Base-by-base conservation (phyloP, 2,113 vertebrate species). In the Dasyornis broadbenti region DNA sequence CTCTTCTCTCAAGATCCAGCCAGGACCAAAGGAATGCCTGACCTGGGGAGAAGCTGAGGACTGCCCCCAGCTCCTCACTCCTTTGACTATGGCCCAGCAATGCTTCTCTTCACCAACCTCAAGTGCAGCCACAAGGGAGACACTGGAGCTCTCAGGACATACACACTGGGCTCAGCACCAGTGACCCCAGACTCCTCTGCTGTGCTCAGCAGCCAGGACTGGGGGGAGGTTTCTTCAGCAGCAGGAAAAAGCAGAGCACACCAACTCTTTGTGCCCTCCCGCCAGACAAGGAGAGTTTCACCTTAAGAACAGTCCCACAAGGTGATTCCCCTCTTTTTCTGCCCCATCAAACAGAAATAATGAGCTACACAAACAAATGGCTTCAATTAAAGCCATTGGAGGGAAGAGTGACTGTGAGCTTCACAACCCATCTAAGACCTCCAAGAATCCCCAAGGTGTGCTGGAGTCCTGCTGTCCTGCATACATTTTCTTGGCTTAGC, bases 121-220 rank as follows among this genome's bases (percentile, higher is more conserved):
- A 21, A 19, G n/a, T 1, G 1, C 2, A 20, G 63, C 47, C 2
- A 0, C 39, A 22, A 19, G 56, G 40, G 56, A 4, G 45, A 37
- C 27, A 27, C 22, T 6, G 7, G 12, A 14, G 35, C 39, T 42
- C 61, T n/a, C 9, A 6, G 39, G 70, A 37, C 44, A 20, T 21
- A 16, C 9, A 30, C 7, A 0, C 5, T 0, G 0, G 56, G 45
- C 39, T 78, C 35, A 54, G 66, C 45, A 61, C 21, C 60, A 26
- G 4, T 11, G 37, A 76, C 30, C 10, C 24, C 91, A 69, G 63
- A 2, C 12, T 30, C 44, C 45, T 37, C 56, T 31, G 63, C 23
- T 35, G 37, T 26, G 52, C 80, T 65, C 0, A 0, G 22, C 60
- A 70, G 35, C 10, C 13, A 44, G n/a, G 47, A n/a, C 2, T 5